Percentiles rank a stretch among this genome's conserved stretches.
These are phyloP conservation scores for Volucella zonaria DNA, from an alignment of 2,888 invertebrate species.

Conservation along the genomic window DNA sequence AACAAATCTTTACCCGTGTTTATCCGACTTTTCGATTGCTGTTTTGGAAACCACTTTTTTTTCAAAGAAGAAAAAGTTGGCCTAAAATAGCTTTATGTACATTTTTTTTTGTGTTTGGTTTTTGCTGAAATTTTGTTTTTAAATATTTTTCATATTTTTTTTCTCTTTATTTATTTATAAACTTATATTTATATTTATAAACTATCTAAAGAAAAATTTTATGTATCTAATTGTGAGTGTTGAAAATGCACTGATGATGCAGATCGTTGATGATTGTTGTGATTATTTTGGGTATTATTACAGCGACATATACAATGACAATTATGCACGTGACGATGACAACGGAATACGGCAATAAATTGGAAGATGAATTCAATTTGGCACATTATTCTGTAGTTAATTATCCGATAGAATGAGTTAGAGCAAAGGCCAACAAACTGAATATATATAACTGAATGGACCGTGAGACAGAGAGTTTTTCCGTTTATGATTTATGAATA, in stretches of 20 bases:
- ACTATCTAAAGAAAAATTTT: slow-evolving; percentile 1
- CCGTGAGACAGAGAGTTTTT: slow-evolving; percentile 3
- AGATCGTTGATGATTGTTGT: slow-evolving; percentile 33
- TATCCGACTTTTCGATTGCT: slow-evolving; percentile 72
- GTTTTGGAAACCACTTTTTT: slow-evolving; percentile 51
- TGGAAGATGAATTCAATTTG: slow-evolving; percentile 71
- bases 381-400: slow-evolving; percentile 65
- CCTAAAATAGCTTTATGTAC: slow-evolving; percentile 63
- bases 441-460: background rate
- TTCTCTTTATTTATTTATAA: slow-evolving; percentile 47
- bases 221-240: slow-evolving; percentile 46
- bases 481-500: slow-evolving; percentile 35
- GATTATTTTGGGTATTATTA: slow-evolving; percentile 43
- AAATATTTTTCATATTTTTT: background rate
- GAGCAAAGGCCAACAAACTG: background rate
- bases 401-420: slow-evolving; percentile 21
- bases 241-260: slow-evolving; percentile 33
- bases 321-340: slow-evolving; percentile 57
- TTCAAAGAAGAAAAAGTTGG: slow-evolving; percentile 29
- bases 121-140: slow-evolving; percentile 14
- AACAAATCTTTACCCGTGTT: slow-evolving; percentile 68
- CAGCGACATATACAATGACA: slow-evolving; percentile 63
- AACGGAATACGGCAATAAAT: slow-evolving; percentile 66
- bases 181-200: slow-evolving; percentile 24
- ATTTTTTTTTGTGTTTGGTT: slow-evolving; percentile 30